Evolutionary conservation across 2,888 invertebrate species (phyloP).

Genomic region (Syrphus vitripennis): DNA sequence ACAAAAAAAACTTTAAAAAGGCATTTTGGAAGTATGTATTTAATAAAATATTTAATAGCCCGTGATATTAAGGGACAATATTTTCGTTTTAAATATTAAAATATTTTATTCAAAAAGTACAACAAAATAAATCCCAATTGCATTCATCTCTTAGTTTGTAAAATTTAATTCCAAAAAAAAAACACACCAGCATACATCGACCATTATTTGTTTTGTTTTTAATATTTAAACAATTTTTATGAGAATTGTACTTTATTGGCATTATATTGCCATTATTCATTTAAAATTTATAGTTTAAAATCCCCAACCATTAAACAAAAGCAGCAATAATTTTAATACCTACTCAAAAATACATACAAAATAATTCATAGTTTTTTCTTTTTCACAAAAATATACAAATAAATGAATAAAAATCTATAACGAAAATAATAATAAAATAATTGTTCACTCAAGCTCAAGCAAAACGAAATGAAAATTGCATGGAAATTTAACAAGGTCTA

Average conservation of each 20-base stretch:
- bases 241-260: neutral
- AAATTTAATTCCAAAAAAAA: neutral
- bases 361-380: constrained; percentile 7
- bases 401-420: neutral
- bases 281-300: neutral
- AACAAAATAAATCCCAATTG: too few species aligned
- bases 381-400: too few species aligned
- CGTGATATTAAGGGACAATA: too few species aligned
- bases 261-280: neutral
- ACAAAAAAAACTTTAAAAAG: too few species aligned
- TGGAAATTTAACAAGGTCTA: neutral
- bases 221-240: neutral
- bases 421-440: constrained; percentile 1
- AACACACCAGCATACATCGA: neutral
- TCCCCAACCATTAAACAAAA: neutral
- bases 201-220: neutral
- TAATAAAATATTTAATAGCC: too few species aligned
- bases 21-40: too few species aligned
- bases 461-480: neutral
- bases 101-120: too few species aligned
- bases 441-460: constrained; percentile 5
- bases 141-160: too few species aligned
- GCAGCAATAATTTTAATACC: neutral
- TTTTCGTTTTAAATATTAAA: too few species aligned
- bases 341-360: neutral